Evolutionary conservation across 2,797 vertebrate genomes (phyloP), one percentile per base, ranked within the genome.

Genomic region (Babyrousa celebensis): DNA sequence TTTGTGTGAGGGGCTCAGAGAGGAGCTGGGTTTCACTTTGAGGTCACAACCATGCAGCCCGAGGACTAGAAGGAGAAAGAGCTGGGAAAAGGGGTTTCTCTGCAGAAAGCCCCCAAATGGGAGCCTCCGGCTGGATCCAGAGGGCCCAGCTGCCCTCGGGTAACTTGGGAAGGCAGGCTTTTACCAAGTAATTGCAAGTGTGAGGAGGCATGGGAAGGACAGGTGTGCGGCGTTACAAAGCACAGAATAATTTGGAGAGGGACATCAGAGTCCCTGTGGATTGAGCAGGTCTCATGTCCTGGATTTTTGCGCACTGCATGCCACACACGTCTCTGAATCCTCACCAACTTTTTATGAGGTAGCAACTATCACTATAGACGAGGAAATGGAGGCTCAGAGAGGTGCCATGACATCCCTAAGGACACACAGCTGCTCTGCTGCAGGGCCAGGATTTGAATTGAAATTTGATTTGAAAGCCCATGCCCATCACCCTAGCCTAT

Each of bases 381-480:
- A 90, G 75, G 43, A 83, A 83, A 78, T 23, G 12, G 60, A 68
- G 60, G 43, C 86, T 87, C 43, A 60, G 60, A 65, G 60, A 58
- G 63, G 18, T 29, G 16, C 25, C 3, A 27, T 32, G 67, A 77
- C 60, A 40, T 29, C 7, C 65, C 18, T 75, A 54, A 89, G 91
- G 87, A 40, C 58, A 77, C 54, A 40, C 56, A 88, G 91, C 74
- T 23, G 17, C 14, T 32, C 3, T 27, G 72, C 8, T 14, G 16
- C 62, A 18, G 77, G 75, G 48, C 14, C 32, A 43, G 52, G 68
- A 72, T 77, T 68, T 58, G 85, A 90, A 91, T n/a, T 36, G 14
- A 77, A 52, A 88, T 63, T 62, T 40, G 6, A 25, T 72, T n/a
- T 48, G 16, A 80, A 92, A 90, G 71, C 23, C 63, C 32, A 48